Evolutionary conservation across 2,888 invertebrate genomes (phyloP).

Genomic region (Steinernema scapterisci): DNA sequence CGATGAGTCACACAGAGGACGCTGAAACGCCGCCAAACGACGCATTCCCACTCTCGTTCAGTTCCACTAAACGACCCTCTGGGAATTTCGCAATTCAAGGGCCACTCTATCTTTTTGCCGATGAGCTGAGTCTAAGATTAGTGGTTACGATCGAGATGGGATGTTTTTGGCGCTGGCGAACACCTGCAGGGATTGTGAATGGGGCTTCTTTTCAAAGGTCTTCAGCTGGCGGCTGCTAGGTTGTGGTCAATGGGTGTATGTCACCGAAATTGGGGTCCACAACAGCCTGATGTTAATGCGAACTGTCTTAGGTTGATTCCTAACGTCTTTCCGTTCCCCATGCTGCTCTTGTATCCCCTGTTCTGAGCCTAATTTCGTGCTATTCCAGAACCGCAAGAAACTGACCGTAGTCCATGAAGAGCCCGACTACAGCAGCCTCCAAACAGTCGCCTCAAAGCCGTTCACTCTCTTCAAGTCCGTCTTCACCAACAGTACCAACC

Average conservation of each 20-base stretch:
- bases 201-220: too few relatives aligned
- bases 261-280: too few relatives aligned
- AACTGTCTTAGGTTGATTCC: too few relatives aligned
- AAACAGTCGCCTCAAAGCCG: conserved; percentile 63
- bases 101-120: neutral
- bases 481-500: conserved; percentile 67
- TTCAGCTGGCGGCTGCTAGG: too few relatives aligned
- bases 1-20: neutral
- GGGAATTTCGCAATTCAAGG: conserved; percentile 9
- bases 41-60: neutral
- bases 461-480: conserved; percentile 67
- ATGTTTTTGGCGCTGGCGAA: too few relatives aligned
- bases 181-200: too few relatives aligned
- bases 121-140: too few relatives aligned
- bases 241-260: too few relatives aligned
- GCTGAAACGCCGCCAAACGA: neutral
- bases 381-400: conserved; percentile 62
- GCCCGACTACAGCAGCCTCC: conserved; percentile 63
- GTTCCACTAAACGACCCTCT: neutral
- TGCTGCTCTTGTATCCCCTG: too few relatives aligned
- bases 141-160: too few relatives aligned
- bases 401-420: conserved; percentile 62
- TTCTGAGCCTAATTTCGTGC: conserved; percentile 32
- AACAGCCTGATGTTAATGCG: too few relatives aligned
- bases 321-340: too few relatives aligned